Conservation (phyloP, 2,888 invertebrate species). For the Eumacrocentrus americanus region DNA sequence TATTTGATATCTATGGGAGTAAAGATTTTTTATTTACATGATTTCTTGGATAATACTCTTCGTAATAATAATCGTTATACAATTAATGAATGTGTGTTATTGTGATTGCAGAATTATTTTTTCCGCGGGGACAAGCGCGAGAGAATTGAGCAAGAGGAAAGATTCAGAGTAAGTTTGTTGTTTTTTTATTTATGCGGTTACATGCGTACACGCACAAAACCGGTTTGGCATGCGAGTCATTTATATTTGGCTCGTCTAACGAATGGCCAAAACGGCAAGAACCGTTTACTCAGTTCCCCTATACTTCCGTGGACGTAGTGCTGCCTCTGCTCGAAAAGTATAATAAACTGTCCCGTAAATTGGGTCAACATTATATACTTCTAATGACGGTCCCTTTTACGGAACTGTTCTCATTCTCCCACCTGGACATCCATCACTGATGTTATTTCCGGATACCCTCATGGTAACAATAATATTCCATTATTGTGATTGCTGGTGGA, state of each 20-base stretch:
- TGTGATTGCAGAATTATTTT: slow-evolving; percentile 48
- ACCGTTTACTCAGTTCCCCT: slow-evolving; percentile 13
- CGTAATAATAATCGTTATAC: too few species aligned
- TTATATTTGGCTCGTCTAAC: too few species aligned
- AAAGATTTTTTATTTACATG: not conserved
- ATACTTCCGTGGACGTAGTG: slow-evolving; percentile 13
- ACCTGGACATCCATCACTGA: slow-evolving; percentile 20
- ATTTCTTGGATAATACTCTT: not conserved
- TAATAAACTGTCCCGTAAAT: slow-evolving; percentile 33
- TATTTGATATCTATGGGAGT: not conserved
- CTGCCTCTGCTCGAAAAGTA: slow-evolving; percentile 19
- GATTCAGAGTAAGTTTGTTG: slow-evolving; percentile 47
- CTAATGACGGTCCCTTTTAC: slow-evolving; percentile 43
- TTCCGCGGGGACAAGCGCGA: slow-evolving; percentile 41
- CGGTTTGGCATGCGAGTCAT: too few species aligned
- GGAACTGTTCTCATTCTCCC: slow-evolving; percentile 32
- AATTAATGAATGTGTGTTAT: slow-evolving; percentile 14
- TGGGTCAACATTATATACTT: slow-evolving; percentile 32
- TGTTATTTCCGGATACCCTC: slow-evolving; percentile 34
- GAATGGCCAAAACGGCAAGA: slow-evolving; percentile 33
- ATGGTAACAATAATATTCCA: slow-evolving; percentile 37
- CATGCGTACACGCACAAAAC: not conserved
- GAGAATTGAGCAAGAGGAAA: slow-evolving; percentile 43
- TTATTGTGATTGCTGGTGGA: slow-evolving; percentile 34
- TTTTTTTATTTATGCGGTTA: slow-evolving; percentile 1